A percentile compares a stretch with the other conserved stretches of the same genome.
phyloP scores from a whole-genome alignment of 1,140 invertebrate species.

The Rhynchophorus ferrugineus region DNA sequence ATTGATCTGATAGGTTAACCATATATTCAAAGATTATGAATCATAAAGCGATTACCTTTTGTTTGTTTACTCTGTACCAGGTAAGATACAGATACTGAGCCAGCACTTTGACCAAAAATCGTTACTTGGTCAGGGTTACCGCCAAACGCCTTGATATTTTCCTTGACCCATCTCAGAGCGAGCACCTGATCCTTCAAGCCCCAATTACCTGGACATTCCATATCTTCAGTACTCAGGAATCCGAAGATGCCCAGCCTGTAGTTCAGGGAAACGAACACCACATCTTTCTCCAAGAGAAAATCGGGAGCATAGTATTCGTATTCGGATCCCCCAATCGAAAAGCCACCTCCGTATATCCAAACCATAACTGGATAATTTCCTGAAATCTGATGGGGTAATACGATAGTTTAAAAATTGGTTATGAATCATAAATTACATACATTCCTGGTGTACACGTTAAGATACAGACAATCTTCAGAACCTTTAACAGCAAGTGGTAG shows the following conservation, averaged over 20 bases:
- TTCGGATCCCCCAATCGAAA: slow-evolving; percentile 43
- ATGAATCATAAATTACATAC: too few relatives aligned
- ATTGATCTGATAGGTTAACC: too few relatives aligned
- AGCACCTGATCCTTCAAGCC: slow-evolving; percentile 7
- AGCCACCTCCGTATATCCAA: slow-evolving; percentile 50
- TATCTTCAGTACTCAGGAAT: slow-evolving; percentile 23
- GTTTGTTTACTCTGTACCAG: background rate
- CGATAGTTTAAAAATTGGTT: background rate
- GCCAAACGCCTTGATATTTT: slow-evolving; percentile 4
- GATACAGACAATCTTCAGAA: background rate
- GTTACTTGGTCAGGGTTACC: slow-evolving; percentile 5
- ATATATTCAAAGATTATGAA: too few relatives aligned
- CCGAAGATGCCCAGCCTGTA: slow-evolving; percentile 54
- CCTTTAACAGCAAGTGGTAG: background rate
- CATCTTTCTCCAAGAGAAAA: slow-evolving; percentile 48
- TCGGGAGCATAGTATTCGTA: slow-evolving; percentile 36
- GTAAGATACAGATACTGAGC: slow-evolving; percentile 5
- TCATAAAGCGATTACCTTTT: too few relatives aligned
- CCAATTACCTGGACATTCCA: background rate
- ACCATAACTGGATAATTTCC: slow-evolving; percentile 40
- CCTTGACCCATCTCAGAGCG: slow-evolving; percentile 5
- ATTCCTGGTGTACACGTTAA: background rate
- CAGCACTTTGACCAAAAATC: slow-evolving; percentile 11
- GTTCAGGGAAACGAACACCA: slow-evolving; percentile 55
- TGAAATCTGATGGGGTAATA: background rate